Percentiles rank a stretch among this genome's conserved stretches.
Conservation (phyloP, 1,140 invertebrate species). For the Pemphigus obesinymphae region DNA sequence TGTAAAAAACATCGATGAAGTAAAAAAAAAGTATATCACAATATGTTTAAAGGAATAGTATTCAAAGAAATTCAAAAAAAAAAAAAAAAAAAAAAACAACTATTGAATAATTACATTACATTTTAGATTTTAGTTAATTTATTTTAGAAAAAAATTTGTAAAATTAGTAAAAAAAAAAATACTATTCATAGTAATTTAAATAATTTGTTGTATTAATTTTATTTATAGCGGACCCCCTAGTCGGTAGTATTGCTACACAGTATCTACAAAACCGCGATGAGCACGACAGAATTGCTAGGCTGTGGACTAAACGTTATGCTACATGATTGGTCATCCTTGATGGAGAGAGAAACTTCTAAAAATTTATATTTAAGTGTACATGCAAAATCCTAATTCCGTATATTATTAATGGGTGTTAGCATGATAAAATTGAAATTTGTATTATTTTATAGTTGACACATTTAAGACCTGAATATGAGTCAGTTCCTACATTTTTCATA, state of each 20-base stretch:
- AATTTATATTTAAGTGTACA: neutral
- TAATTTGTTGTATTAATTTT: slow-evolving; percentile 44
- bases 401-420: slow-evolving; percentile 33
- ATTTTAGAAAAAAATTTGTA: too few relatives aligned
- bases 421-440: slow-evolving; percentile 27
- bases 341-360: neutral
- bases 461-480: slow-evolving; percentile 21
- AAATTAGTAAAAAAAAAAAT: too few relatives aligned
- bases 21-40: too few relatives aligned
- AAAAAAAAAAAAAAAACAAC: too few relatives aligned
- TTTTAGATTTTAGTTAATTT: too few relatives aligned
- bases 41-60: too few relatives aligned
- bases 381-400: slow-evolving; percentile 28
- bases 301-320: slow-evolving; percentile 97
- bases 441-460: slow-evolving; percentile 36
- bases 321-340: slow-evolving; percentile 67
- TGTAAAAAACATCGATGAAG: too few relatives aligned
- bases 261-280: slow-evolving; percentile 95
- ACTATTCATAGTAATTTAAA: neutral
- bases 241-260: slow-evolving; percentile 96
- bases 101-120: too few relatives aligned
- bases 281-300: slow-evolving; percentile 93
- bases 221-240: slow-evolving; percentile 84
- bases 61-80: too few relatives aligned
- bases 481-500: slow-evolving; percentile 36